These are phyloP conservation scores for Conus ventricosus DNA, from an alignment of 1,140 invertebrate species.

Conservation along the genomic window DNA sequence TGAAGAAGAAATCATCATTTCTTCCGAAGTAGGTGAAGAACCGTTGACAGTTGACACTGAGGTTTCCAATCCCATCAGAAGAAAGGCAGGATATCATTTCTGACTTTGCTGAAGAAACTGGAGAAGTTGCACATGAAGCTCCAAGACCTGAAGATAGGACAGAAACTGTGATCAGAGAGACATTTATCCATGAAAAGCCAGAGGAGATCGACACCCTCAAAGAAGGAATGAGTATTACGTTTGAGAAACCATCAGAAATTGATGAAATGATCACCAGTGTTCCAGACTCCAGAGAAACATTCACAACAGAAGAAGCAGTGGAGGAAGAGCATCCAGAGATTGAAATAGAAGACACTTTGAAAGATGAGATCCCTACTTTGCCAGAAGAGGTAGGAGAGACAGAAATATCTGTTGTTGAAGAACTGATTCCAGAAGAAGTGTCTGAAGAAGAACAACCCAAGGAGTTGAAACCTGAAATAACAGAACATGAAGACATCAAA, in stretches of 20 bases:
- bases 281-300: no score
- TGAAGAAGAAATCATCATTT: constrained; percentile 37
- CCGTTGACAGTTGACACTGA: constrained; percentile 31
- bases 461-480: background rate
- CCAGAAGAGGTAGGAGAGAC: no score
- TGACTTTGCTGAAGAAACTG: background rate
- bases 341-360: no score
- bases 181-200: no score
- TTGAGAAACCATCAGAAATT: no score
- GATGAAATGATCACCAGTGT: no score
- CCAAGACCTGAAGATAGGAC: background rate
- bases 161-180: background rate
- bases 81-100: background rate
- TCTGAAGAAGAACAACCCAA: constrained; percentile 9
- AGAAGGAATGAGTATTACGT: no score
- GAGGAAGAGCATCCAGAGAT: no score
- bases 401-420: no score
- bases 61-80: constrained; percentile 36
- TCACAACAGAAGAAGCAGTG: no score
- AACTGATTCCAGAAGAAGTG: background rate
- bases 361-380: no score
- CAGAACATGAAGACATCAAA: constrained; percentile 17
- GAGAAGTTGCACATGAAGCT: background rate
- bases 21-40: constrained; percentile 33
- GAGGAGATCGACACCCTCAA: no score